Evolutionary conservation across 2,888 invertebrate genomes (phyloP), one percentile per base, ranked within the genome.

Genomic region (Zhengitettix transpicula): DNA sequence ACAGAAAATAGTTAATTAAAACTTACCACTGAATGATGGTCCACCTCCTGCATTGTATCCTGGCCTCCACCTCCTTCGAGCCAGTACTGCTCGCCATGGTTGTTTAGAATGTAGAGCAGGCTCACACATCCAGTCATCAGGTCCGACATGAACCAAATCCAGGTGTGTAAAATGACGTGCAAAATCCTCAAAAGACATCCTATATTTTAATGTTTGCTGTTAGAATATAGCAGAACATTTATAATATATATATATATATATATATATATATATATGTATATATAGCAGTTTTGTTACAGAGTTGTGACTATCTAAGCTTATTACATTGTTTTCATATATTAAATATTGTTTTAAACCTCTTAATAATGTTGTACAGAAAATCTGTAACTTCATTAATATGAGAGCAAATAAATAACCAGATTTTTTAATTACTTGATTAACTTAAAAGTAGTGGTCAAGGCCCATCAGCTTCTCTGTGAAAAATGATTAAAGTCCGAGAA

Each of bases 111-210:
- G 84, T 65, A 85, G 75, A 44, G 82, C 81, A 16, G 81, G 77
- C 71, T 85, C 85, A 66, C 77, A 72, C 79, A 83, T 78, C 84
- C 85, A 85, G 71, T 84, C 85, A 70, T 87, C 87, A 14, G 87
- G 87, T 11, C 85, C 86, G 64, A 87, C 79, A 71, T 86, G 86
- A 65, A 87, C 84, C 67, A 87, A 76, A 71, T 84, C 84, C 65
- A 85, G 74, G 67, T 82, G 80, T 3, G 79, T 79, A 74, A 85
- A 87, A 69, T 80, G 78, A 15, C 76, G 72, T 57, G 81, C 78
- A 71, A 86, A 85, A 69, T 86, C 85, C 57, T 78, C 79, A 70
- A 85, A 81, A 15, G 82, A 80, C 82, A 87, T 84, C 84, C 83
- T 83, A 71, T 58, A 65, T 65, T 28, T 28, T 28, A 5, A 28